These are phyloP conservation scores for Astreopora myriophthalma DNA, from an alignment of 64 coral and sea anemone species.

Conservation along the genomic window DNA sequence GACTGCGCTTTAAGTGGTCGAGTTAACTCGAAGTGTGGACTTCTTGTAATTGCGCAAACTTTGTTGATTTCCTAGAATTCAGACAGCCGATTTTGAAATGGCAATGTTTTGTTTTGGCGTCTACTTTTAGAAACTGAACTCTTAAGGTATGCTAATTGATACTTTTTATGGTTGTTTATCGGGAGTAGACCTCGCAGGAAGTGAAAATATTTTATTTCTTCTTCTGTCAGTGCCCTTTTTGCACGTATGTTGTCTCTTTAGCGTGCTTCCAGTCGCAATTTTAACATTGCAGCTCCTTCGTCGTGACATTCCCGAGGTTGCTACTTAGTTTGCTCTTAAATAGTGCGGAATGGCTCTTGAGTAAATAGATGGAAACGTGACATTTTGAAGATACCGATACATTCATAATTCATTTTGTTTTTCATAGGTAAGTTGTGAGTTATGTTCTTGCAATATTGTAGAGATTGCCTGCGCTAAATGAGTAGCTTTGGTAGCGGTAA, in stretches of 20 bases:
- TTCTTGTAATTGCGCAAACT: neutral
- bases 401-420: constrained; percentile 39
- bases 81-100: neutral
- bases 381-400: constrained; percentile 52
- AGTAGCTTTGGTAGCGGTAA: neutral
- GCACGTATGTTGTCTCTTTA: neutral
- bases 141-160: constrained; percentile 3
- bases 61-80: constrained; percentile 23
- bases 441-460: neutral
- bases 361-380: constrained; percentile 14
- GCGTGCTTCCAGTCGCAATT: neutral
- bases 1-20: constrained; percentile 31
- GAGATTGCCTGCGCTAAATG: neutral
- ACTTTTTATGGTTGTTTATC: neutral
- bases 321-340: neutral
- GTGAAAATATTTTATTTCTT: constrained; percentile 23
- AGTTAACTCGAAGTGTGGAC: constrained; percentile 22
- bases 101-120: neutral
- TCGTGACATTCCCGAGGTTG: neutral
- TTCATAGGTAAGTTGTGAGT: neutral
- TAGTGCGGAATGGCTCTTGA: neutral
- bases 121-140: neutral
- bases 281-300: neutral
- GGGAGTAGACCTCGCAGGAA: constrained; percentile 11
- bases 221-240: neutral